Conservation (phyloP, 2,888 invertebrate species). For the Aphidoletes aphidimyza region DNA sequence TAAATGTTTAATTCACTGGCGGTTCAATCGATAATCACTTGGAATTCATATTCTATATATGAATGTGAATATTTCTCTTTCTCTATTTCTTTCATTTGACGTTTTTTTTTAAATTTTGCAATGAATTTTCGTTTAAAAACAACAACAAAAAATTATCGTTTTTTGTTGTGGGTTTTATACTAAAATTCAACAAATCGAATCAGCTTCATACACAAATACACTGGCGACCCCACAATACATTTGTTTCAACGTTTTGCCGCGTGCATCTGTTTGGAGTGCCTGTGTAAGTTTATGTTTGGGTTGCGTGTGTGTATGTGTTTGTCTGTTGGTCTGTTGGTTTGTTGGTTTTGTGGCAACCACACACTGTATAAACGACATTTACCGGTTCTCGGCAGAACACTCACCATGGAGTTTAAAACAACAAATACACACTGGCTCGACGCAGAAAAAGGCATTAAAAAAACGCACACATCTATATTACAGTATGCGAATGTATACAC, state of each 20-base stretch:
- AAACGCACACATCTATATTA: not conserved
- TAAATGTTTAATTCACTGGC: not conserved
- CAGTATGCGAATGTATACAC: not conserved
- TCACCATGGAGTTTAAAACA: not conserved
- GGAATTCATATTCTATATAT: not conserved
- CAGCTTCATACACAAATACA: constrained; percentile 1
- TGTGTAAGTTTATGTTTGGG: not conserved
- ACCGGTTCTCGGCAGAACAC: constrained; percentile 37
- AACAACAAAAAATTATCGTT: not conserved
- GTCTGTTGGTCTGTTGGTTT: not conserved
- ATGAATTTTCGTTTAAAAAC: not conserved
- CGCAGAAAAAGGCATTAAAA: not conserved
- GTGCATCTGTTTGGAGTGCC: not conserved
- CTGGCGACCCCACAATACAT: constrained; percentile 14
- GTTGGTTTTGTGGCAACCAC: too few species aligned
- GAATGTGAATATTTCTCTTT: too few species aligned
- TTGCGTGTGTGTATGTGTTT: not conserved
- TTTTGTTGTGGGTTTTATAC: constrained; percentile 14
- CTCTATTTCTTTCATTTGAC: too few species aligned
- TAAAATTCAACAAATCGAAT: not conserved
- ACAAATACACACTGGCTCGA: not conserved
- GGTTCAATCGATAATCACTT: not conserved
- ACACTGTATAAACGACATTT: constrained; percentile 5
- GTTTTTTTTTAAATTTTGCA: too few species aligned
- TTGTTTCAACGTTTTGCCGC: not conserved